A percentile compares a stretch with the other conserved stretches of the same genome.
phyloP scores from a whole-genome alignment of 2,888 invertebrate genomes.

The Periphyllus acericola region DNA sequence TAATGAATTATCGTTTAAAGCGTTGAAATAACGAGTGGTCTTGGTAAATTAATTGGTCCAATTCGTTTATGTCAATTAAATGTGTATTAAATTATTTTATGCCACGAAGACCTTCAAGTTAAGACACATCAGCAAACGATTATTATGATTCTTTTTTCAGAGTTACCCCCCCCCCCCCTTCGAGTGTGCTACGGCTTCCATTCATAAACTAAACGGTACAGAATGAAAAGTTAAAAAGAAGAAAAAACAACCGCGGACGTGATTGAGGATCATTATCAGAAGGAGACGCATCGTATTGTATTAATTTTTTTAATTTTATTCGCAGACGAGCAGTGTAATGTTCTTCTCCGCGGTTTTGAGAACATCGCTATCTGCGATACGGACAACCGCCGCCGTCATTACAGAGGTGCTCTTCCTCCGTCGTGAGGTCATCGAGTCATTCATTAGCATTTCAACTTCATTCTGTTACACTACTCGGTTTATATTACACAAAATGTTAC shows the following conservation, averaged over 20 bases:
- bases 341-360: not conserved
- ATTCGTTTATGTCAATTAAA: not conserved
- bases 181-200: not conserved
- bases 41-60: not conserved
- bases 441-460: constrained; percentile 20
- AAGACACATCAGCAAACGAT: not conserved
- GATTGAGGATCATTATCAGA: not conserved
- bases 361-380: not conserved
- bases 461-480: constrained; percentile 7
- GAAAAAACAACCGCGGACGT: not conserved
- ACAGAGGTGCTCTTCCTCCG: not conserved
- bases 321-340: not conserved
- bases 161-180: not conserved
- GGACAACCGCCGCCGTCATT: not conserved
- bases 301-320: not conserved
- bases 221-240: not conserved
- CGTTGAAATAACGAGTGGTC: not conserved
- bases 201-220: not conserved
- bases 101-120: not conserved
- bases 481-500: constrained; percentile 2
- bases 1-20: not conserved
- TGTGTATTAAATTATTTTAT: not conserved
- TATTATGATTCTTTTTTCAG: not conserved
- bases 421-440: constrained; percentile 28
- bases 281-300: not conserved